Conservation (phyloP, 2,113 vertebrate species). For the Helogale parvula region DNA sequence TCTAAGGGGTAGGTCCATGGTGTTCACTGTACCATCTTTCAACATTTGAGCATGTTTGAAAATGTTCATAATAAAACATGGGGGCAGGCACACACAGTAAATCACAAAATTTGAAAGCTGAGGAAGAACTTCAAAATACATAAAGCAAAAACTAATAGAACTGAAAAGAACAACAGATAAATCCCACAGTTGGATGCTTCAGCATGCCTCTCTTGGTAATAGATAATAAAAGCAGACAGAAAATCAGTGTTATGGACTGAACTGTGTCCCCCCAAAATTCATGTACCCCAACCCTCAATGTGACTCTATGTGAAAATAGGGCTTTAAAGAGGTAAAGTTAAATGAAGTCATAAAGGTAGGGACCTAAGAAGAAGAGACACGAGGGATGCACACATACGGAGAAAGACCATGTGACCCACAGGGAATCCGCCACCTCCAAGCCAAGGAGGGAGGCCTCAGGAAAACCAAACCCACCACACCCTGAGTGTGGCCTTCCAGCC, state of each 20-base stretch:
- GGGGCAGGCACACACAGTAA: not conserved
- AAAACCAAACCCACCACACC: not conserved
- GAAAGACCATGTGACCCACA: not conserved
- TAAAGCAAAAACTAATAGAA: not conserved
- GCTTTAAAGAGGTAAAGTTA: not conserved
- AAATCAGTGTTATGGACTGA: not conserved
- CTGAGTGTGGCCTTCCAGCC: not conserved
- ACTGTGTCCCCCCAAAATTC: not conserved
- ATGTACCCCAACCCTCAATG: not conserved
- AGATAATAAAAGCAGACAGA: not conserved
- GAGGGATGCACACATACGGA: not conserved
- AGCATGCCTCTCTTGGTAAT: not conserved
- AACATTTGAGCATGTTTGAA: not conserved
- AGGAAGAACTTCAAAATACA: constrained; percentile 3
- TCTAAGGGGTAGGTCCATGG: not conserved
- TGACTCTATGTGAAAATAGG: not conserved
- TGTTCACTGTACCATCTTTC: not conserved
- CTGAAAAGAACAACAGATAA: not conserved
- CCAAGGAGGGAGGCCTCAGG: not conserved
- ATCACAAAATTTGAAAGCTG: constrained; percentile 6
- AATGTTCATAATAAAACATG: not conserved
- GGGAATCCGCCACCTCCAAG: not conserved
- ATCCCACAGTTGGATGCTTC: not conserved
- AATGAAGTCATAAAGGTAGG: not conserved
- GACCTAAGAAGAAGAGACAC: not conserved